These are phyloP conservation scores for Drosophila eohydei DNA, from an alignment of 2,888 invertebrate species.

Conservation along the genomic window DNA sequence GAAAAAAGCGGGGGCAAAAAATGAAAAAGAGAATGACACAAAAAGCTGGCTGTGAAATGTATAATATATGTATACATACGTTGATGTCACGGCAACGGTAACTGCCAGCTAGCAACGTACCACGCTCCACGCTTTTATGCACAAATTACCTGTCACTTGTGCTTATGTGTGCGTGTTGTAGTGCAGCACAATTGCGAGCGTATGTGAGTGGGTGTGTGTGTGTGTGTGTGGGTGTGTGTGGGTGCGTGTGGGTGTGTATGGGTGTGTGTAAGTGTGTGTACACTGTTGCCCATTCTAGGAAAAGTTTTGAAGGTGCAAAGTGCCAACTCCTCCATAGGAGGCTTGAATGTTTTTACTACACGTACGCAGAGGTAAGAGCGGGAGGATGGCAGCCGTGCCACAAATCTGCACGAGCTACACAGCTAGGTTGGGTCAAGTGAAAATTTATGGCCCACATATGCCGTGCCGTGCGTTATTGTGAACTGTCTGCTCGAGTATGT, in stretches of 20 bases:
- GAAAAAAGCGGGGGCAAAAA: neutral
- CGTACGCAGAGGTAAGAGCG: neutral
- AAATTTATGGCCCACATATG: conserved; percentile 60
- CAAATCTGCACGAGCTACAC: conserved; percentile 51
- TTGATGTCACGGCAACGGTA: conserved; percentile 21
- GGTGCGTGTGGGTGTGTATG: conserved; percentile 7
- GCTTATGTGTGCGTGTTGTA: conserved; percentile 20
- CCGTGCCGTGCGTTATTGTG: conserved; percentile 15
- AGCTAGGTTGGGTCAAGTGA: neutral
- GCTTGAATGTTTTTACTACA: neutral
- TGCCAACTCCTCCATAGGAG: conserved; percentile 20
- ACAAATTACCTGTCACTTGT: conserved; percentile 78
- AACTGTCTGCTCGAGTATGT: conserved; percentile 1
- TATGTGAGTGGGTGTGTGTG: neutral
- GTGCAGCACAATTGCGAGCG: neutral
- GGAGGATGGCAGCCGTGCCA: conserved; percentile 30
- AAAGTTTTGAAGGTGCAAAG: conserved; percentile 31
- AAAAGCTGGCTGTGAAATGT: conserved; percentile 62
- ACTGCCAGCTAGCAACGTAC: conserved; percentile 6
- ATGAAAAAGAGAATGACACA: conserved; percentile 10
- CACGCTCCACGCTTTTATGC: conserved; percentile 56
- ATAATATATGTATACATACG: conserved; percentile 55
- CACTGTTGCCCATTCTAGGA: neutral
- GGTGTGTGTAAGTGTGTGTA: neutral
- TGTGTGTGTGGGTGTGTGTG: neutral